Evolutionary conservation across 2,113 vertebrate genomes (phyloP), one percentile per base, ranked within the genome.

Genomic region (Saguinus imperator): DNA sequence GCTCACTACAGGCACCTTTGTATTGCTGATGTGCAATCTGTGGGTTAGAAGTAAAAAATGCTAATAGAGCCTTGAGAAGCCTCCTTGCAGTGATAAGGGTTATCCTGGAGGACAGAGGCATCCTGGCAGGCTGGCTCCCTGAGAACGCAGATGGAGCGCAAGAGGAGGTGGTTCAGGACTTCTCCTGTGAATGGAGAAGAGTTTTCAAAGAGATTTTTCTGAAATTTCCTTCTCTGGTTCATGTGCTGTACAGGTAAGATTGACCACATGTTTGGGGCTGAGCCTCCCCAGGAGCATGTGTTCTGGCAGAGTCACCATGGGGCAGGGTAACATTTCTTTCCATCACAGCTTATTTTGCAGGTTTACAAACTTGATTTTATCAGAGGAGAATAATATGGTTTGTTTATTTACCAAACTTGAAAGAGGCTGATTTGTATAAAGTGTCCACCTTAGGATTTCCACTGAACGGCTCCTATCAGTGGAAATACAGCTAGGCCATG

Each of bases 331-430:
- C 43, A 16, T 48, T 90, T 95, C 58, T 91, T 96, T 87, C 77
- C 27, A 43, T 68, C 17, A 84, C 1, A 64, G 2, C 10, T 83
- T 84, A 75, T 57, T 93, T 68, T 68, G 27, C 45, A 75, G 52
- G 37, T 68, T 95, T 75, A 40, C 40, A 88, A 84, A 88, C 32
- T 9, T 85, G 93, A 89, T 85, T 87, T 94, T 76, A 81, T 91
- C n/a, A 85, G 43, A 96, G 43, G 18, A 80, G 16, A 43, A 4
- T 35, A 76, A 75, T 81, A 35, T 48, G 9, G 16, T 80, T 91
- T 91, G 12, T 61, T 92, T 9, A 86, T 2, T 85, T 48, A 29
- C 48, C 61, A 55, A 97, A 90, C 21, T 25, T 76, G 4, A 75
- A 82, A 89, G 32, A 89, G 64, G 17, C 37, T 43, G 32, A 55